Percentiles rank a stretch among this genome's conserved stretches.
These are phyloP conservation scores for Galleria mellonella DNA, from an alignment of 1,140 invertebrate genomes.

Conservation along the genomic window DNA sequence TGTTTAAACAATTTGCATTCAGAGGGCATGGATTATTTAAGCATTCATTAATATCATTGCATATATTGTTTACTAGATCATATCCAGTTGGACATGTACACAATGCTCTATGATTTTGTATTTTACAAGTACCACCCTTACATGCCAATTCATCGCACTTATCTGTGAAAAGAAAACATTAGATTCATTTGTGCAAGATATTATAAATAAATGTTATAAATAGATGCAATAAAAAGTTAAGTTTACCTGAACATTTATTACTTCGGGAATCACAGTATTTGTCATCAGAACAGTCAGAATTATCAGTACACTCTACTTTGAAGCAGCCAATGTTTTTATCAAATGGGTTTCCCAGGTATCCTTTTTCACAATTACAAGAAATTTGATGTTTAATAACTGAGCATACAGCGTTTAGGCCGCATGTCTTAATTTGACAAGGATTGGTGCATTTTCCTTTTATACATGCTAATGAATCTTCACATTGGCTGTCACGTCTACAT, in stretches of 20 bases:
- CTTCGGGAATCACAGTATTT: conserved; percentile 83
- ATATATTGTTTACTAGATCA: conserved; percentile 78
- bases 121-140: conserved; percentile 83
- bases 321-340: conserved; percentile 84
- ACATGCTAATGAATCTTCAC: conserved; percentile 83
- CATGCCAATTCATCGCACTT: conserved; percentile 85
- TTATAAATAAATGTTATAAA: too few relatives aligned
- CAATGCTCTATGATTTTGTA: conserved; percentile 79
- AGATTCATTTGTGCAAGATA: too few relatives aligned
- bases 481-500: conserved; percentile 81
- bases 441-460: conserved; percentile 83
- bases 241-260: conserved; percentile 85
- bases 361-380: conserved; percentile 83
- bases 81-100: conserved; percentile 88
- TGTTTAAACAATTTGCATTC: conserved; percentile 85
- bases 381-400: conserved; percentile 81
- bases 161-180: conserved; percentile 71
- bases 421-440: conserved; percentile 80
- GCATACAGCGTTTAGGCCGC: conserved; percentile 84
- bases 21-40: conserved; percentile 82
- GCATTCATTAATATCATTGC: conserved; percentile 90
- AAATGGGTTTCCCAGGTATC: conserved; percentile 86
- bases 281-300: conserved; percentile 83
- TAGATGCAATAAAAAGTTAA: conserved; percentile 8
- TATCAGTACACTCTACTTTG: conserved; percentile 87